Percentiles rank a stretch among this genome's conserved stretches.
Evolutionary conservation across 2,888 invertebrate genomes (phyloP).

Genomic region (Sarcophaga rosellei): DNA sequence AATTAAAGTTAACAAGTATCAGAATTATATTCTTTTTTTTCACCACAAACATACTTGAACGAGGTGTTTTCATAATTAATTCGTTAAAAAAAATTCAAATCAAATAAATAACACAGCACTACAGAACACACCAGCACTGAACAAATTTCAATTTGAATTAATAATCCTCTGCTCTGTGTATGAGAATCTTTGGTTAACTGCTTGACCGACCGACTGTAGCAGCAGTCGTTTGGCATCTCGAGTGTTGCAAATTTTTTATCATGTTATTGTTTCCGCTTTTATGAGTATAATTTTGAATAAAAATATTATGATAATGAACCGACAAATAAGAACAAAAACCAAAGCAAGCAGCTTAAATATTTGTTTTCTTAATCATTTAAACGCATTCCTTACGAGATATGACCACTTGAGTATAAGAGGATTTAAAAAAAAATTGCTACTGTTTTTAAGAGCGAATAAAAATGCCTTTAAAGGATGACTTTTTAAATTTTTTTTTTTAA

Average conservation of each 20-base stretch:
- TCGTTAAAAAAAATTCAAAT: conserved; percentile 12
- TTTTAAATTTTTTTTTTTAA: too few species aligned
- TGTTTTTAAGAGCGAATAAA: too few species aligned
- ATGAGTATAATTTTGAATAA: conserved; percentile 1
- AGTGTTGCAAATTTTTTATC: background rate
- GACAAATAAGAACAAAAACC: background rate
- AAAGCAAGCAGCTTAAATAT: background rate
- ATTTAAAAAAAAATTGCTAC: background rate
- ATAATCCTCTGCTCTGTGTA: too few species aligned
- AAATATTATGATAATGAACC: background rate
- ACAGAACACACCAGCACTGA: background rate
- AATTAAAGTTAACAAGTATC: conserved; percentile 40
- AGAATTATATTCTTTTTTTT: background rate
- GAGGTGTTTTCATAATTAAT: conserved; percentile 58
- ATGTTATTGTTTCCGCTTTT: conserved; percentile 50
- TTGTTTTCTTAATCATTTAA: too few species aligned
- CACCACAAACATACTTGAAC: conserved; percentile 31
- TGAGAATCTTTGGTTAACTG: too few species aligned
- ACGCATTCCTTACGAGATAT: too few species aligned
- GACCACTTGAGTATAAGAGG: background rate
- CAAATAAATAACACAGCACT: background rate
- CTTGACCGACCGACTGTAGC: background rate
- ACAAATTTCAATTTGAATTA: conserved; percentile 6
- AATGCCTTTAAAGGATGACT: too few species aligned
- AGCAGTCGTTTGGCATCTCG: background rate